phyloP scores from a whole-genome alignment of 2,888 invertebrate genomes.

The Laspeyria flexula region DNA sequence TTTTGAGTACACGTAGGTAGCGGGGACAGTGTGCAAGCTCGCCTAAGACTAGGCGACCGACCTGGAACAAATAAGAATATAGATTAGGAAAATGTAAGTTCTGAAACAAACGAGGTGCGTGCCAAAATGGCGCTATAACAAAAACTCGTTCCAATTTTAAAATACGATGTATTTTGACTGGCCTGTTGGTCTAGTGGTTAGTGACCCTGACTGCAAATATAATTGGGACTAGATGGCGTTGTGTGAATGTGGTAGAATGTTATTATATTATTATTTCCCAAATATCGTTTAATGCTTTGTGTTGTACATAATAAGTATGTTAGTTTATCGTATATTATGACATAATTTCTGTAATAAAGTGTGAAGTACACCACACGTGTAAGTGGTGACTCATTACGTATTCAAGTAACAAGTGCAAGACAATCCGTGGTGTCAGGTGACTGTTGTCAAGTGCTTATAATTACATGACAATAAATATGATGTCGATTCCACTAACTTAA shows the following conservation, averaged over 20 bases:
- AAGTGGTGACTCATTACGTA: neutral
- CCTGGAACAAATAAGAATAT: slow-evolving; percentile 60
- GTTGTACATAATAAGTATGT: neutral
- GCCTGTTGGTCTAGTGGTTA: no score
- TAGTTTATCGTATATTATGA: slow-evolving; percentile 2
- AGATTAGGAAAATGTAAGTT: slow-evolving; percentile 3
- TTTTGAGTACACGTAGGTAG: slow-evolving; percentile 90
- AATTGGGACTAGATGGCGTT: neutral
- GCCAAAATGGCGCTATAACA: neutral
- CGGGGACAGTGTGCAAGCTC: slow-evolving; percentile 91
- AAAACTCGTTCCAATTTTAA: neutral
- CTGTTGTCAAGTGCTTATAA: neutral
- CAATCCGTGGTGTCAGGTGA: neutral
- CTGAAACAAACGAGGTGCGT: neutral
- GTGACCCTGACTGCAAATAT: no score
- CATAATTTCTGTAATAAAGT: slow-evolving; percentile 12
- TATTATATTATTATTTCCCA: neutral
- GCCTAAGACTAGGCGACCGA: slow-evolving; percentile 90
- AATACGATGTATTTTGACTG: neutral
- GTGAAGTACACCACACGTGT: slow-evolving; percentile 9
- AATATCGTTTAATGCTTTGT: neutral
- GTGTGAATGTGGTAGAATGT: neutral
- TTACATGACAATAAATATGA: no score
- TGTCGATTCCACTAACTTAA: no score
- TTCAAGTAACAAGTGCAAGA: neutral